Evolutionary conservation across 2,113 vertebrate species (phyloP), one percentile per base, ranked within the genome.

Genomic region (Anolis sagrei): DNA sequence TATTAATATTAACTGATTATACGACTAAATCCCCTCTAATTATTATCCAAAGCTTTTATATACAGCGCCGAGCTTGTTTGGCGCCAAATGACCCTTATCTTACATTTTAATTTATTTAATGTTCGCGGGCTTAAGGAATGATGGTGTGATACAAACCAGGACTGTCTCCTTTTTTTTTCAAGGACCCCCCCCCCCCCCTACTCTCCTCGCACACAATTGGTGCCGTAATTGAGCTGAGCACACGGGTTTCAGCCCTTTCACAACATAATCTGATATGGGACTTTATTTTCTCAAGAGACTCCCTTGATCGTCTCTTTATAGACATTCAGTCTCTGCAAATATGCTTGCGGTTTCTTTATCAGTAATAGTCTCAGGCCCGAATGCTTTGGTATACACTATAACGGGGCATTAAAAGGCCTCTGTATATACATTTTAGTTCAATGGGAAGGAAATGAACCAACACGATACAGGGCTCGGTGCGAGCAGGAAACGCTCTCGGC

Each of bases 261-360:
- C 82, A 94, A 86, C 90, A 92, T 93, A 93, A 95, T 96, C 91
- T 95, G 92, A 93, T 93, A 91, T 70, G 90, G 90, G 92, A 95
- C 82, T 95, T 93, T 87, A 89, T 93, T 94, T 94, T 92, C 93
- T 95, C 94, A 93, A 92, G 93, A 93, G 95, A 93, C 85, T 90
- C 92, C 81, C 90, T 93, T 93, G 87, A 95, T 95, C 93, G 94
- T 86, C 90, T 95, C 92, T 94, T 95, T 94, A 92, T 86, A 95
- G 91, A 93, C 91, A 94, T 94, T 92, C 88, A 91, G 89, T 90
- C 93, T 95, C 91, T 92, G 92, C 93, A 96, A 95, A 95, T 94
- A 96, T 91, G 93, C 93, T 95, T 94, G 95, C 91, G 87, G 90
- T 90, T 94, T 94, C 95, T 94, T 93, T 94, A 95, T 94, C 93